These are phyloP conservation scores for Margaritifera margaritifera DNA, from an alignment of 2,888 invertebrate genomes.

Conservation along the genomic window DNA sequence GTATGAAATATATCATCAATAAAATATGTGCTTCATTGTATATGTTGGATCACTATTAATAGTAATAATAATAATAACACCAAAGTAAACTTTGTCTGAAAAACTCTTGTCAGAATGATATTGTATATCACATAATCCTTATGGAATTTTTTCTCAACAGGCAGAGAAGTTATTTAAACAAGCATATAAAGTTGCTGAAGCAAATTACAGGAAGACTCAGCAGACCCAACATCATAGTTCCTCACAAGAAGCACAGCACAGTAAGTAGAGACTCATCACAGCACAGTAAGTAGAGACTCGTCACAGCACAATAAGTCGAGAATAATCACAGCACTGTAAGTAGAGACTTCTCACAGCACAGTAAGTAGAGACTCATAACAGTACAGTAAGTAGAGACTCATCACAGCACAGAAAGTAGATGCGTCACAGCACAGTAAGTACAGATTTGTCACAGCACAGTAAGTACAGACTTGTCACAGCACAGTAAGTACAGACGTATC, in stretches of 20 bases:
- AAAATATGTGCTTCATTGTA: no score
- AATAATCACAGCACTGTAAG: not conserved
- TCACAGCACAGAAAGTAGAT: conserved; percentile 72
- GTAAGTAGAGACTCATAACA: conserved; percentile 74
- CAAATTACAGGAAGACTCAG: conserved; percentile 86
- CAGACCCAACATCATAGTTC: conserved; percentile 84
- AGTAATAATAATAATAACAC: not conserved
- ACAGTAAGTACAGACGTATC: not conserved
- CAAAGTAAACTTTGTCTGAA: not conserved
- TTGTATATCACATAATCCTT: not conserved
- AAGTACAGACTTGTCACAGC: conserved; percentile 69
- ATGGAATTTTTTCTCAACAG: conserved; percentile 39
- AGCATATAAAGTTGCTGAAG: conserved; percentile 88
- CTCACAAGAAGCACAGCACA: conserved; percentile 83
- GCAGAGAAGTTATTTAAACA: conserved; percentile 88
- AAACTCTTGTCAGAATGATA: not conserved
- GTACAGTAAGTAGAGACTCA: conserved; percentile 77
- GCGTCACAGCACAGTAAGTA: conserved; percentile 78
- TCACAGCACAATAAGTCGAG: conserved; percentile 72
- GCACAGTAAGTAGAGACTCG: conserved; percentile 77
- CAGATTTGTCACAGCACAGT: conserved; percentile 78
- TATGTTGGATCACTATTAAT: not conserved
- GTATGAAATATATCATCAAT: no score
- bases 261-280: conserved; percentile 74
- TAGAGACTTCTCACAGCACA: conserved; percentile 77